phyloP scores from a whole-genome alignment of 92 coral and sea anemone genomes.

The Siderastrea radians region DNA sequence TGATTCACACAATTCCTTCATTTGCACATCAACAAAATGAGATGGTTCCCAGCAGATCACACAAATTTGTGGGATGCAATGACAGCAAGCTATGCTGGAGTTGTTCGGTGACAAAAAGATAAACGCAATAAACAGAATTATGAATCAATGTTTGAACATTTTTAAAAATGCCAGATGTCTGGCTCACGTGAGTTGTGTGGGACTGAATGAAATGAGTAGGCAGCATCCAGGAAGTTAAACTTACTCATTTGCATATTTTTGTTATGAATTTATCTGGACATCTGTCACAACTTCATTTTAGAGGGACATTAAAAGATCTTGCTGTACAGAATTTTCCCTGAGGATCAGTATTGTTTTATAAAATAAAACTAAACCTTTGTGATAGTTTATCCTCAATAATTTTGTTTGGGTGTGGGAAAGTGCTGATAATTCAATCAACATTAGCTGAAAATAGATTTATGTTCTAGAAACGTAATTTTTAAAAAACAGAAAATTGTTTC shows the following conservation, averaged over 20 bases:
- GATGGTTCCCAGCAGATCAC: background rate
- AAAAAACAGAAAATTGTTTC: background rate
- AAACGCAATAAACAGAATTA: background rate
- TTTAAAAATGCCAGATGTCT: too few species aligned
- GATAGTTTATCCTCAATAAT: too few species aligned
- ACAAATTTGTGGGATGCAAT: background rate
- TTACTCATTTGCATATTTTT: background rate
- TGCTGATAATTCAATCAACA: background rate
- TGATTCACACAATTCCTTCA: background rate
- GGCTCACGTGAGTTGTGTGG: too few species aligned
- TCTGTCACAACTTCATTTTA: background rate
- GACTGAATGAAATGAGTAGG: background rate
- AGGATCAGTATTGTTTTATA: background rate
- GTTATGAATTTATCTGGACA: background rate
- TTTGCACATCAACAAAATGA: background rate
- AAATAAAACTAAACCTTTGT: background rate
- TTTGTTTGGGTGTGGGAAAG: too few species aligned
- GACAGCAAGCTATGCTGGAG: background rate
- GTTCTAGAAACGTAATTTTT: background rate
- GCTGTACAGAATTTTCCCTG: background rate
- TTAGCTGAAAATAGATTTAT: background rate
- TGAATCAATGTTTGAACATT: too few species aligned
- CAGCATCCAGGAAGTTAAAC: background rate
- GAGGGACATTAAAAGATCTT: background rate
- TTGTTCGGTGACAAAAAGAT: background rate